Evolutionary conservation across 2,888 invertebrate genomes (phyloP).

Genomic region (Hypsopygia costalis): DNA sequence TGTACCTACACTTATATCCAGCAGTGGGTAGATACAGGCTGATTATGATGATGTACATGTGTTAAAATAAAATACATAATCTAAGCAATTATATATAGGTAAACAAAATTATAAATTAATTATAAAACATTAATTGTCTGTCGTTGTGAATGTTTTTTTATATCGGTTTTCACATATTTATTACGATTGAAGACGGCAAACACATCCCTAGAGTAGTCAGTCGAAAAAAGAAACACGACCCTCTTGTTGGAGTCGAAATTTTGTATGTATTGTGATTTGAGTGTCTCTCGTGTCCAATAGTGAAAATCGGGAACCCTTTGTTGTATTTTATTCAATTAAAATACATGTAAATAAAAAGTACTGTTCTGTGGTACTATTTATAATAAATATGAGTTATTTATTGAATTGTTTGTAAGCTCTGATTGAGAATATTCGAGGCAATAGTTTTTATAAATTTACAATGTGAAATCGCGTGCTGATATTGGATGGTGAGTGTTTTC

Average conservation of each 20-base stretch:
- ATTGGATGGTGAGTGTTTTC: conserved; percentile 43
- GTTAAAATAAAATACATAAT: too few relatives aligned
- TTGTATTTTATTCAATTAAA: conserved; percentile 19
- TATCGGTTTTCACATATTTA: too few relatives aligned
- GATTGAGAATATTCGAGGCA: conserved; percentile 5
- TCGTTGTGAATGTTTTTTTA: conserved; percentile 11
- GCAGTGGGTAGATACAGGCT: too few relatives aligned
- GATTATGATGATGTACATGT: too few relatives aligned
- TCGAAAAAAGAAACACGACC: too few relatives aligned
- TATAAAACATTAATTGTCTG: too few relatives aligned
- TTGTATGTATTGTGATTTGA: too few relatives aligned
- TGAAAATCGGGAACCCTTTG: conserved; percentile 21
- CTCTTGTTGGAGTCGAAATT: too few relatives aligned
- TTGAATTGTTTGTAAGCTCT: conserved; percentile 1
- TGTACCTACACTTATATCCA: too few relatives aligned
- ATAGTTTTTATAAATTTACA: conserved; percentile 29
- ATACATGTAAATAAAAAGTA: not conserved
- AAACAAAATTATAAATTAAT: too few relatives aligned
- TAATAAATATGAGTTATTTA: conserved; percentile 6
- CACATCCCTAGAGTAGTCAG: conserved; percentile 6
- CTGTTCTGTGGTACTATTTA: conserved; percentile 10
- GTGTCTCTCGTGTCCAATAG: conserved; percentile 5
- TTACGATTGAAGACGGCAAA: too few relatives aligned
- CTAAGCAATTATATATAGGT: too few relatives aligned
- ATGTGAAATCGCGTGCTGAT: conserved; percentile 49